A percentile compares a stretch with the other conserved stretches of the same genome.
phyloP scores from a whole-genome alignment of 2,113 vertebrate genomes.

The Cyprinodon tularosa region DNA sequence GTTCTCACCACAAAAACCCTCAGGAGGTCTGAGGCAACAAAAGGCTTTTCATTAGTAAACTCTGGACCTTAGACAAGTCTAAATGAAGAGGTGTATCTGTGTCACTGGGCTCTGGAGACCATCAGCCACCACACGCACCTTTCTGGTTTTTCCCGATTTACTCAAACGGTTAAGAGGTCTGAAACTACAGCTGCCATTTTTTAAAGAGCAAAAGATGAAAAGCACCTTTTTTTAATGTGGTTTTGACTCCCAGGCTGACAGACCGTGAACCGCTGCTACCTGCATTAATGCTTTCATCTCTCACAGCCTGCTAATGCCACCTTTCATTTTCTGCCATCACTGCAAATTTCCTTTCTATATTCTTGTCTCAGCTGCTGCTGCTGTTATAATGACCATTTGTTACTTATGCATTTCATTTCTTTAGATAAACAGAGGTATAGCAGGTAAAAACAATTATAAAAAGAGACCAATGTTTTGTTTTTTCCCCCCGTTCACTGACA shows the following conservation, averaged over 20 bases:
- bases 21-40: constrained; percentile 54
- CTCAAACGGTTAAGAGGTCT: constrained; percentile 27
- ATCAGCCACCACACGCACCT: constrained; percentile 8
- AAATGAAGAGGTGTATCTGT: constrained; percentile 45
- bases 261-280: constrained; percentile 3
- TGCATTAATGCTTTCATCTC: constrained; percentile 22
- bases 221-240: constrained; percentile 19
- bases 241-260: constrained; percentile 10
- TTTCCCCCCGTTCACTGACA: too few relatives aligned
- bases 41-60: constrained; percentile 60
- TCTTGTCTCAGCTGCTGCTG: neutral
- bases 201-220: constrained; percentile 23
- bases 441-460: neutral
- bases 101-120: constrained; percentile 20
- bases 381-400: neutral
- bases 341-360: neutral
- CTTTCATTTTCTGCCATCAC: neutral
- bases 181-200: neutral
- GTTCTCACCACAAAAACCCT: constrained; percentile 47
- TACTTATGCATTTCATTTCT: neutral
- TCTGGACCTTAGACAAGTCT: constrained; percentile 37
- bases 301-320: constrained; percentile 13
- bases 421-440: neutral
- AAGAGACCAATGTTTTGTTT: neutral
- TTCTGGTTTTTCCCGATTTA: constrained; percentile 38